Evolutionary conservation across 2,113 vertebrate species (phyloP).

Genomic region (Delphinus delphis): DNA sequence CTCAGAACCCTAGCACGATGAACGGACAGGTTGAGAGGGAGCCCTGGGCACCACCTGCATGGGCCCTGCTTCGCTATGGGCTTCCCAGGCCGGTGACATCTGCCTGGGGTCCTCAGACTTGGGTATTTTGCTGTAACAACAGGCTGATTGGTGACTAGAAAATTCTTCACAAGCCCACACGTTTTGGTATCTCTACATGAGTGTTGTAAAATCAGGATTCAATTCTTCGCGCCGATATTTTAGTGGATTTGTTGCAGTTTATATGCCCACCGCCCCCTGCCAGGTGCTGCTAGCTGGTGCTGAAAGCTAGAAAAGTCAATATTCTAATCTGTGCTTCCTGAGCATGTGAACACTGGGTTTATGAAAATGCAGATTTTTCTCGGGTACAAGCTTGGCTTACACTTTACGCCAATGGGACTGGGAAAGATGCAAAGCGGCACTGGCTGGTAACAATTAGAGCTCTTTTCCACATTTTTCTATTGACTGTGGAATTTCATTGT

Average conservation of each 20-base stretch:
- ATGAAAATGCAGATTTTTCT: background rate
- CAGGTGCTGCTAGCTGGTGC: background rate
- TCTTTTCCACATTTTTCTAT: background rate
- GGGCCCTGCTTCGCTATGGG: accelerated
- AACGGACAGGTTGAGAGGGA: background rate
- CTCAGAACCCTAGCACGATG: background rate
- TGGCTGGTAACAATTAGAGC: background rate
- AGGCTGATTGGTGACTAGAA: background rate
- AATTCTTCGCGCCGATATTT: background rate
- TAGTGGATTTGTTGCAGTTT: background rate
- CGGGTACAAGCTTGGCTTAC: accelerated
- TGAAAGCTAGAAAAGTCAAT: background rate
- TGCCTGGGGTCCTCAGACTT: too few relatives aligned
- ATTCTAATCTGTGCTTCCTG: background rate
- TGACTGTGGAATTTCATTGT: background rate
- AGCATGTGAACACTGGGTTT: background rate
- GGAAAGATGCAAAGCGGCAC: background rate
- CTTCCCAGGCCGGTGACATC: accelerated
- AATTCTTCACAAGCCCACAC: background rate
- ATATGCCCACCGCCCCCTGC: accelerated
- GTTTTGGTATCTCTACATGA: background rate
- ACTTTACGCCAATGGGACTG: accelerated
- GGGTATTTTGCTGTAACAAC: background rate
- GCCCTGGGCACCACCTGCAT: accelerated
- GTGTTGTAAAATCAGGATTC: background rate